phyloP scores from a whole-genome alignment of 2,888 invertebrate species.

The Stramonita haemastoma region DNA sequence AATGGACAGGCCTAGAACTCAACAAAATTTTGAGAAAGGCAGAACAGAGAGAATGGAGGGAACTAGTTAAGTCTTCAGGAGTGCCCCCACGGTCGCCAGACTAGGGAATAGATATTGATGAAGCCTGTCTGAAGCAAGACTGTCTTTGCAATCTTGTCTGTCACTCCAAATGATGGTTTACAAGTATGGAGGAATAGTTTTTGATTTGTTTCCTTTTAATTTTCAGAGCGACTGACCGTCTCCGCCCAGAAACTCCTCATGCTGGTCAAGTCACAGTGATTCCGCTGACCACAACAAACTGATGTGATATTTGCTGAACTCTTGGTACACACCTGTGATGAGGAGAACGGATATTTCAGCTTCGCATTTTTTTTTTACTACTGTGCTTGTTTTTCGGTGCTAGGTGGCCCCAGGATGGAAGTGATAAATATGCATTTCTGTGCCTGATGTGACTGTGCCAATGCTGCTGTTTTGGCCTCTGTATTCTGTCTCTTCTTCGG shows the following conservation, averaged over 20 bases:
- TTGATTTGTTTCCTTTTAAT: background rate
- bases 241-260: slow-evolving; percentile 46
- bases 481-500: background rate
- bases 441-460: background rate
- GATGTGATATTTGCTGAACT: too few species aligned
- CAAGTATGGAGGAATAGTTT: background rate
- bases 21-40: too few species aligned
- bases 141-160: background rate
- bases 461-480: background rate
- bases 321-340: background rate
- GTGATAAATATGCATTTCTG: background rate
- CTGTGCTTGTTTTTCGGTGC: too few species aligned
- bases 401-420: too few species aligned
- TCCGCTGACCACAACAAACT: background rate
- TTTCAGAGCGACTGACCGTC: slow-evolving; percentile 47
- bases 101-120: too few species aligned
- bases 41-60: too few species aligned
- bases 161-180: background rate
- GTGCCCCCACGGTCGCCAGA: too few species aligned
- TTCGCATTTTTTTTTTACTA: background rate
- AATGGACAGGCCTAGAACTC: too few species aligned
- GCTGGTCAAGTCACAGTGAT: slow-evolving; percentile 46
- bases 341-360: background rate
- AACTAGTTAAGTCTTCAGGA: too few species aligned
- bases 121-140: too few species aligned